Evolutionary conservation across 1,140 invertebrate species (phyloP), one percentile per base, ranked within the genome.

Genomic region (Drosophila sturtevanti): DNA sequence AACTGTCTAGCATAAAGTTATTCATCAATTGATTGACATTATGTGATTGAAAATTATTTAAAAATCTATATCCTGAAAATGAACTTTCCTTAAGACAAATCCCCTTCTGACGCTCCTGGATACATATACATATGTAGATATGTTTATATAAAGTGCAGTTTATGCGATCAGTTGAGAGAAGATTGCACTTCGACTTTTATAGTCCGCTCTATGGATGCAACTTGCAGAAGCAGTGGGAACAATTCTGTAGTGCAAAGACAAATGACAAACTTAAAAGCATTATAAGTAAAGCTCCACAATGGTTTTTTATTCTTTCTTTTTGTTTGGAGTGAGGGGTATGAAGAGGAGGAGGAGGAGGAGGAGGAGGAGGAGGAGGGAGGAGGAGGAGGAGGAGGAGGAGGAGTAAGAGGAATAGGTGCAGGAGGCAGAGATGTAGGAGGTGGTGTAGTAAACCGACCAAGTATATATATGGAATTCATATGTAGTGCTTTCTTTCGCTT

Each of bases 231-330:
- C 10, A 14, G 37, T 6, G 24, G 7, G 3, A 60, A 73, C 81
- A 79, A 82, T 82, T 77, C 75, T 68, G 68, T 76, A 82, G 72
- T 68, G 71, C 72, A 82, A 77, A 79, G 84, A 87, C 82, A 87
- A 87, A 89, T 87, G 84, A 87, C 79, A 79, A 82, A 84, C 84
- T 87, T 87, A 79, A 87, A 87, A 81, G 85, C 77, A 80, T 89
- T 89, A 78, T 79, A 78, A 79, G 75, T 78, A 89, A 48, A 89
- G 81, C 77, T 82, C 51, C 65, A 63, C 44, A 27, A 35, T 44
- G 68, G 41, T 48, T 21, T 48, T 48, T 35, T 31, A 24, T 31
- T 6, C 27, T 24, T 24, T 7, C 16, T 44, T 10, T 44, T 48
- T 35, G 27, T 44, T 51, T 24, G 31, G 35, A 10, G 22, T 14